Base-by-base conservation (phyloP, 2,888 invertebrate species). In the Nymphalis c-album region DNA sequence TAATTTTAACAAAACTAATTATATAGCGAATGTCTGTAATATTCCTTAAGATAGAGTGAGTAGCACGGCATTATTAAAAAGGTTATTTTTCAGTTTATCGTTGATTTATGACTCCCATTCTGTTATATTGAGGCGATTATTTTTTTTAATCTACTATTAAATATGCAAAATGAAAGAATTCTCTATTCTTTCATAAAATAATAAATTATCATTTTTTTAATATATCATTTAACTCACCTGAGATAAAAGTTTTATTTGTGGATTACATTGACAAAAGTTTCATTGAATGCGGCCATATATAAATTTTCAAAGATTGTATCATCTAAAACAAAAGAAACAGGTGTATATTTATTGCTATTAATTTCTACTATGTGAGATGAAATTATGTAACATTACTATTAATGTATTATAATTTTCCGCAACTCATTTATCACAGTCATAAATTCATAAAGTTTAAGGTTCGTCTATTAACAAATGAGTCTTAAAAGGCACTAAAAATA, bases 401-500 rank as follows among this genome's bases (percentile, higher is more conserved):
- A n/a, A n/a, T n/a, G 35, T n/a, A 35, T 8, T n/a, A 18, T 57
- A 57, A 57, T 57, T 57, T 57, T 35, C n/a, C n/a, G n/a, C 22
- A 13, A 5, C 22, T 35, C 57, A 31, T 7, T 57, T 57, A 57
- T 57, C 35, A n/a, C 35, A 18, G 57, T 57, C 57, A 57, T 40
- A 40, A 57, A 35, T 40, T 18, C 40, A 55, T 55, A 63, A 63
- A 63, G 51, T 63, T 46, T 46, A 55, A 55, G 53, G 53, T 63
- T 46, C 26, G 7, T 7, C 50, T 55, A 68, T 64, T 68, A 68
- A 64, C 60, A 57, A 61, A 66, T 66, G 66, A 66, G 61, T 60
- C 45, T 63, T 60, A 58, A 68, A 64, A 60, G 68, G 60, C 46
- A 68, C 64, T 70, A 64, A 68, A 68, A 63, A 68, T 68, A 70